phyloP scores from a whole-genome alignment of 35 echinoderm and acorn worm genomes.

The Eucidaris tribuloides region DNA sequence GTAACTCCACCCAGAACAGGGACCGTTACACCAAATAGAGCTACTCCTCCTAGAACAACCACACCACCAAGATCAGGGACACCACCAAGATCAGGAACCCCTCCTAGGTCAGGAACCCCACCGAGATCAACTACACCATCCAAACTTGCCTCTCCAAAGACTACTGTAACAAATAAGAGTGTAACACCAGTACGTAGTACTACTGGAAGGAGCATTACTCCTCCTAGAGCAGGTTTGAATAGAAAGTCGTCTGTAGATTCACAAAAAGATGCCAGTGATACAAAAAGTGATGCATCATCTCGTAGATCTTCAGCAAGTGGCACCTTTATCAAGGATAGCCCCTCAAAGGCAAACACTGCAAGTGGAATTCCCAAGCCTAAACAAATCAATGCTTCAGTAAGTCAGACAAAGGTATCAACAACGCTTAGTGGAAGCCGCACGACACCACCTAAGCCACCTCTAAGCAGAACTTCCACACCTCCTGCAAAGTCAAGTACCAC shows the following conservation, averaged over 20 bases:
- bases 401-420: background rate
- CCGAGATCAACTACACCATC: background rate
- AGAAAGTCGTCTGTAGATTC: slow-evolving; percentile 23
- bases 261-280: slow-evolving; percentile 17
- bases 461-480: background rate
- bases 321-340: background rate
- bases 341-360: background rate
- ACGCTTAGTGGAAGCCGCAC: background rate
- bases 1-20: slow-evolving; percentile 17
- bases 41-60: slow-evolving; percentile 22
- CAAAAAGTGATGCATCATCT: slow-evolving; percentile 2
- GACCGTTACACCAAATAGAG: background rate
- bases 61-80: slow-evolving; percentile 35
- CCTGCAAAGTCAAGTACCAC: background rate
- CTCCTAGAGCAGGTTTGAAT: slow-evolving; percentile 9
- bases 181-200: background rate
- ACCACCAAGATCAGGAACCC: no score
- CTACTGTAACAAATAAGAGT: slow-evolving; percentile 9
- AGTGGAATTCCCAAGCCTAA: slow-evolving; percentile 6
- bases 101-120: background rate
- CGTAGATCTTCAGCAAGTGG: background rate
- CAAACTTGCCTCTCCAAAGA: no score
- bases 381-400: background rate
- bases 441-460: slow-evolving; percentile 16
- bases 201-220: slow-evolving; percentile 17